These are phyloP conservation scores for Dryoscopus gambensis DNA, from an alignment of 2,113 vertebrate species.

Conservation along the genomic window DNA sequence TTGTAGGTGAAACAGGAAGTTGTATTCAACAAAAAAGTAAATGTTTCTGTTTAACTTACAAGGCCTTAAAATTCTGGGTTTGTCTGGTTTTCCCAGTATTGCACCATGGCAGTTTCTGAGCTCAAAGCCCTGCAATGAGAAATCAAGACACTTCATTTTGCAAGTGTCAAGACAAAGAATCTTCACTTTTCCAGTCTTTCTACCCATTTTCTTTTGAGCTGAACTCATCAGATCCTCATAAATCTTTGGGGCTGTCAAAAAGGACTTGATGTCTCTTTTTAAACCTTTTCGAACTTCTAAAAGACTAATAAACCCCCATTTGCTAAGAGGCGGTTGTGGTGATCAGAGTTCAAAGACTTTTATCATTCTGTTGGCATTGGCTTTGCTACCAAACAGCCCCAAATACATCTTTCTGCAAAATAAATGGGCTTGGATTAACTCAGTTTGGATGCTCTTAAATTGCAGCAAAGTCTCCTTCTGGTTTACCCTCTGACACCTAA, in stretches of 20 bases:
- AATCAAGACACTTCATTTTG: not conserved
- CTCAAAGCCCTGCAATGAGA: not conserved
- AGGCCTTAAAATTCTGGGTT: not conserved
- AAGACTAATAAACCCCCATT: not conserved
- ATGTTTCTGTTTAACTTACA: not conserved
- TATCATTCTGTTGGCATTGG: not conserved
- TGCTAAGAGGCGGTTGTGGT: not conserved
- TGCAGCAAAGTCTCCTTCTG: not conserved
- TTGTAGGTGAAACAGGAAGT: not conserved
- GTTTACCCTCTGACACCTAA: not conserved
- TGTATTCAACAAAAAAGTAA: not conserved
- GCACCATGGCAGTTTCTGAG: not conserved
- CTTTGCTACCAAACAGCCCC: not conserved
- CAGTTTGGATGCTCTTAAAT: not conserved
- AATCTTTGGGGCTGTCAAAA: accelerated
- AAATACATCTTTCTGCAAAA: not conserved
- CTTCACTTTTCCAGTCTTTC: not conserved
- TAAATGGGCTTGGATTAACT: not conserved
- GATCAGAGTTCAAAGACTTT: not conserved
- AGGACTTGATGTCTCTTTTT: not conserved
- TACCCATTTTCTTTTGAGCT: not conserved
- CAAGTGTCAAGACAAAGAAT: not conserved
- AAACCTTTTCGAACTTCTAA: not conserved
- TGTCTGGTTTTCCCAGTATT: not conserved
- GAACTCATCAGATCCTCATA: not conserved